A percentile compares a stretch with the other conserved stretches of the same genome.
Evolutionary conservation across 1,140 invertebrate genomes (phyloP).

Genomic region (Apis laboriosa): DNA sequence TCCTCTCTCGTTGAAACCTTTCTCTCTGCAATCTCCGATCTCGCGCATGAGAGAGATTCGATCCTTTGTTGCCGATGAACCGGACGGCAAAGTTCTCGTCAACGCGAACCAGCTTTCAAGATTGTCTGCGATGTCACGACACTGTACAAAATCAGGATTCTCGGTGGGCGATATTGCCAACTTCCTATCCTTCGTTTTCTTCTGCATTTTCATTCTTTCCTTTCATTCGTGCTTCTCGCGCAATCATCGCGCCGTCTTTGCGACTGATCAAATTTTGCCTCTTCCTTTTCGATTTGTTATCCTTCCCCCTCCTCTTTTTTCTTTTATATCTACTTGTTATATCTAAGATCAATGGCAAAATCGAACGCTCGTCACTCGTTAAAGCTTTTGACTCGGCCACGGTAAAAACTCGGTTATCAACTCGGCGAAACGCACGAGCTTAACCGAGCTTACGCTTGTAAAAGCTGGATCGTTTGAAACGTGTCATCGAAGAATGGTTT

Average conservation of each 20-base stretch:
- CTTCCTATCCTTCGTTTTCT: conserved; percentile 32
- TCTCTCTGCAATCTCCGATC: conserved; percentile 31
- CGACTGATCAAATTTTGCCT: conserved; percentile 34
- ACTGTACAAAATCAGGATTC: conserved; percentile 54
- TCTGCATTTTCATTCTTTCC: conserved; percentile 15
- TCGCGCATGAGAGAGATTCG: conserved; percentile 31
- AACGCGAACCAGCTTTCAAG: conserved; percentile 55
- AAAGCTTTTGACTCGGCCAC: conserved; percentile 13
- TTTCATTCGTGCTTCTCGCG: conserved; percentile 8
- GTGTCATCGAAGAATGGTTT: conserved; percentile 41
- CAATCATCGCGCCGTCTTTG: conserved; percentile 8
- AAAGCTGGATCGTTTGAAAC: neutral
- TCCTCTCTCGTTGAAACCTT: conserved; percentile 13
- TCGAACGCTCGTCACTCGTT: too few species aligned
- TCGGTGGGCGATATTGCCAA: conserved; percentile 57
- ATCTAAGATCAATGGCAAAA: too few species aligned
- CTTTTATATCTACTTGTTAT: too few species aligned
- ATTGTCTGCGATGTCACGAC: conserved; percentile 59
- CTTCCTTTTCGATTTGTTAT: neutral
- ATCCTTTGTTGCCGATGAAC: conserved; percentile 54
- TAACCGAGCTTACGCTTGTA: conserved; percentile 25
- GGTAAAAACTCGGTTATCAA: conserved; percentile 1
- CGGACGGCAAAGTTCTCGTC: conserved; percentile 45
- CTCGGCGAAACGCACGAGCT: neutral
- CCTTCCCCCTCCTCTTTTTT: neutral